Evolutionary conservation across 2,113 vertebrate genomes (phyloP).

Genomic region (Leptobrachium ailaonicum): DNA sequence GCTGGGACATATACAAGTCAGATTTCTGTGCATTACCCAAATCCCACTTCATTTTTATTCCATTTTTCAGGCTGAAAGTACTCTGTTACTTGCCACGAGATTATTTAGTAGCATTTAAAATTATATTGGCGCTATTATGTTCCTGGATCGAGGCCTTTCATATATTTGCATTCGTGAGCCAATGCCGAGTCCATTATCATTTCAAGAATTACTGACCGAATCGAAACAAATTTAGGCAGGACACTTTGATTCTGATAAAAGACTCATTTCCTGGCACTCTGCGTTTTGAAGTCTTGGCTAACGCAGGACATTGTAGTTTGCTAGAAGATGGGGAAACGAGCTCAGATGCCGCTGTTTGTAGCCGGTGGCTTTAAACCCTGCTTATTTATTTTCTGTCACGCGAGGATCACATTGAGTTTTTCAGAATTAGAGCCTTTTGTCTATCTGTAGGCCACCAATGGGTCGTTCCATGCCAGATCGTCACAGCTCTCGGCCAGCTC

Average conservation of each 20-base stretch:
- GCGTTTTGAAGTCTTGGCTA: constrained; percentile 32
- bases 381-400: too few relatives aligned
- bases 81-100: constrained; percentile 59
- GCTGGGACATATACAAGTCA: constrained; percentile 54
- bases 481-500: too few relatives aligned
- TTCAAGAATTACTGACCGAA: constrained; percentile 45
- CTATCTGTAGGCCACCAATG: too few relatives aligned
- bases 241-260: constrained; percentile 10
- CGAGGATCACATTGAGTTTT: too few relatives aligned
- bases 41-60: constrained; percentile 61
- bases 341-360: too few relatives aligned
- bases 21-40: constrained; percentile 56
- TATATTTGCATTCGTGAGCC: constrained; percentile 54
- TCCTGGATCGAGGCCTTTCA: constrained; percentile 41
- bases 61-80: constrained; percentile 56
- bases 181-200: constrained; percentile 53
- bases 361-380: too few relatives aligned
- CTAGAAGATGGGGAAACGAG: constrained; percentile 8
- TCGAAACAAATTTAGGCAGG: constrained; percentile 43
- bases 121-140: constrained; percentile 57
- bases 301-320: constrained; percentile 49
- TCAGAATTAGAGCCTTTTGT: too few relatives aligned
- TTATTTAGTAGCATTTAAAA: constrained; percentile 67
- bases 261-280: constrained; percentile 7
- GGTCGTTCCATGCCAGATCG: too few relatives aligned